These are phyloP conservation scores for Lampropteryx suffumata DNA, from an alignment of 2,888 invertebrate species.

Conservation along the genomic window DNA sequence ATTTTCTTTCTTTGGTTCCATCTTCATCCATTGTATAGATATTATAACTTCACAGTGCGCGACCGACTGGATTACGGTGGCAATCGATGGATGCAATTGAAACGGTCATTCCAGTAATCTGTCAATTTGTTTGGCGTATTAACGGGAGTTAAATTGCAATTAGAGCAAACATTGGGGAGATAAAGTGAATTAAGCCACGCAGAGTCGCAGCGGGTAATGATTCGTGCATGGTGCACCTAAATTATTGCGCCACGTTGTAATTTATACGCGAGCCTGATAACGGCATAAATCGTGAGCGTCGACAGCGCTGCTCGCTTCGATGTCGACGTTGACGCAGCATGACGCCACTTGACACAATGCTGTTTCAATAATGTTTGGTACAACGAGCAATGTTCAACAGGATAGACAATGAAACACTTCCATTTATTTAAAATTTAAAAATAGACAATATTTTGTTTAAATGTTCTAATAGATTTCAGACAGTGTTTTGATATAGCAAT, in stretches of 20 bases:
- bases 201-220: conserved; percentile 78
- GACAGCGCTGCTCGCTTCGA: conserved; percentile 71
- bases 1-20: conserved; percentile 40
- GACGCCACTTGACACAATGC: conserved; percentile 65
- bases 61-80: conserved; percentile 39
- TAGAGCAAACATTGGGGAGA: conserved; percentile 67
- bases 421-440: too few relatives aligned
- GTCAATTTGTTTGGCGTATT: conserved; percentile 43
- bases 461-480: too few relatives aligned
- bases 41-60: conserved; percentile 21
- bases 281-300: conserved; percentile 75
- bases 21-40: conserved; percentile 24
- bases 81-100: conserved; percentile 14
- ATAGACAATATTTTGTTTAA: too few relatives aligned
- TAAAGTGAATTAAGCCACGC: conserved; percentile 76
- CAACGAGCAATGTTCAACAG: too few relatives aligned
- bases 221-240: conserved; percentile 80
- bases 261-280: conserved; percentile 78
- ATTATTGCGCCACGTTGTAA: conserved; percentile 77
- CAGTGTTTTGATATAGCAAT: too few relatives aligned
- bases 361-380: conserved; percentile 44
- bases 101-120: conserved; percentile 19
- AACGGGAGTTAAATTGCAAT: conserved; percentile 61
- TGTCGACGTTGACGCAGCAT: conserved; percentile 69
- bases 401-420: too few relatives aligned